phyloP scores from a whole-genome alignment of 2,888 invertebrate genomes.

The Liodrosophila aerea region DNA sequence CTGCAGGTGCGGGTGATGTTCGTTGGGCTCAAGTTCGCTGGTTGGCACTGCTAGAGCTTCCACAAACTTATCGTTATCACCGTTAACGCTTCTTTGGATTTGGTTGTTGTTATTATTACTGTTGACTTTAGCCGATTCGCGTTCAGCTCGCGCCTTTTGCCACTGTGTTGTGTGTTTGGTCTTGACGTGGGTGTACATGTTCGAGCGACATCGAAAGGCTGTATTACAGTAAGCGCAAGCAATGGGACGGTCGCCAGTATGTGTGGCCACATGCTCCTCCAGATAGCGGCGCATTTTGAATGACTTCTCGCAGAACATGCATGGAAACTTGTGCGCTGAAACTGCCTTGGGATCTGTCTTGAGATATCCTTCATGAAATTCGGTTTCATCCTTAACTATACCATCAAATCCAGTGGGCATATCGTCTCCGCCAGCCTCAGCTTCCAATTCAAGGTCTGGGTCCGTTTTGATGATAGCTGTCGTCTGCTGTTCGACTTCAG shows the following conservation, averaged over 20 bases:
- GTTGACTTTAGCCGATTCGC: slow-evolving; percentile 60
- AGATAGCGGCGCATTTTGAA: slow-evolving; percentile 72
- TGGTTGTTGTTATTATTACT: slow-evolving; percentile 47
- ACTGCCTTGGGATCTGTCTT: slow-evolving; percentile 34
- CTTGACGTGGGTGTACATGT: slow-evolving; percentile 69
- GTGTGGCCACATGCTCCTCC: slow-evolving; percentile 69
- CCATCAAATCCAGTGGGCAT: slow-evolving; percentile 24
- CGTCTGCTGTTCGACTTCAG: slow-evolving; percentile 6
- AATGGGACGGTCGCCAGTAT: slow-evolving; percentile 66
- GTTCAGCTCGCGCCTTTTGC: slow-evolving; percentile 66
- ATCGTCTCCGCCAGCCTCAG: slow-evolving; percentile 19
- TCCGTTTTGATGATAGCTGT: slow-evolving; percentile 27
- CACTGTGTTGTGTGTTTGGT: slow-evolving; percentile 63
- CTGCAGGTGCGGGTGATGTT: too few species aligned
- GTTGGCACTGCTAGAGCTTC: slow-evolving; percentile 23
- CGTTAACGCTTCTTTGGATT: slow-evolving; percentile 43
- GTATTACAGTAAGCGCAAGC: slow-evolving; percentile 65
- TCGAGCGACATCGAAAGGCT: slow-evolving; percentile 70
- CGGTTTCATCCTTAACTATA: slow-evolving; percentile 39
- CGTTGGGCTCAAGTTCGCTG: neutral
- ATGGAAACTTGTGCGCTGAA: slow-evolving; percentile 54
- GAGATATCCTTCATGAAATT: slow-evolving; percentile 49
- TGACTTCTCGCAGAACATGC: slow-evolving; percentile 73
- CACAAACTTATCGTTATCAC: slow-evolving; percentile 38
- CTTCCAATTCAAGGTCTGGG: slow-evolving; percentile 41